A percentile compares a stretch with the other conserved stretches of the same genome.
These are phyloP conservation scores for Potorous gilbertii DNA, from an alignment of 2,797 vertebrate genomes.

Conservation along the genomic window DNA sequence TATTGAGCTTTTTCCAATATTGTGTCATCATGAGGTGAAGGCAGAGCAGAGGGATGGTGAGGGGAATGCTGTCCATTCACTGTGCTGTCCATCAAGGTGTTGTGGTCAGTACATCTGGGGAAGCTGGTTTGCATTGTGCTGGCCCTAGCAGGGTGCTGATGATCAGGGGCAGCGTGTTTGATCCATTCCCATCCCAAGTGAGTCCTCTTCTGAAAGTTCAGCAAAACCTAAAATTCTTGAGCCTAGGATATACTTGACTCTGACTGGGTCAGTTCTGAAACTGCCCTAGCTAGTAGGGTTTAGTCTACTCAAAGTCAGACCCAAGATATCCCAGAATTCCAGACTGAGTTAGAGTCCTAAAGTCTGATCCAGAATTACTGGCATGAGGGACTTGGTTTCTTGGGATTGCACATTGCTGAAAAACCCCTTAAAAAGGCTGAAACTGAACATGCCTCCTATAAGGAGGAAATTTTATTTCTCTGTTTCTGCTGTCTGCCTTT, in stretches of 20 bases:
- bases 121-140: background rate
- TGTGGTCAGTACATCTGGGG: background rate
- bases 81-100: background rate
- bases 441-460: background rate
- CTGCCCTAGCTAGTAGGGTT: background rate
- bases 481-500: background rate
- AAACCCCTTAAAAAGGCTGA: background rate
- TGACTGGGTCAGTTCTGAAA: background rate
- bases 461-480: background rate
- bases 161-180: background rate
- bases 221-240: background rate
- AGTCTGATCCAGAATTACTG: background rate
- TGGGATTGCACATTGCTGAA: background rate
- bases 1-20: background rate
- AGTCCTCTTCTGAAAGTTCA: background rate
- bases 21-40: background rate
- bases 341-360: background rate
- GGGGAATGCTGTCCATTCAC: background rate
- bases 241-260: background rate
- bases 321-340: background rate
- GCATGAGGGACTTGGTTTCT: background rate
- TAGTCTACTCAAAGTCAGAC: background rate
- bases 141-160: background rate
- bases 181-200: background rate
- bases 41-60: no score